These are phyloP conservation scores for Dynastes hyllus DNA, from an alignment of 2,888 invertebrate species.

Conservation along the genomic window DNA sequence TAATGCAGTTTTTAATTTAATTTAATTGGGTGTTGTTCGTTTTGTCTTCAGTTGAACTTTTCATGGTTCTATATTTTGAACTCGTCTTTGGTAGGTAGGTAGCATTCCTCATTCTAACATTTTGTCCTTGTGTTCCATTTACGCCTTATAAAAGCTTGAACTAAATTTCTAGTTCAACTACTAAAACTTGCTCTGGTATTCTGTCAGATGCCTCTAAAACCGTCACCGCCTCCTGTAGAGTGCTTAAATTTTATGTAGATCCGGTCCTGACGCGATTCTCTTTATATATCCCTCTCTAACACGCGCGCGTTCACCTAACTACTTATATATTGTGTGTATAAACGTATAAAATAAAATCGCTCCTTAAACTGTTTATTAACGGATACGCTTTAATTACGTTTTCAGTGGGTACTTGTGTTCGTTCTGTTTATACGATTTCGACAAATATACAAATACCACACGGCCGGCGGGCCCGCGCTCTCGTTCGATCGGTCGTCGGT, in stretches of 20 bases:
- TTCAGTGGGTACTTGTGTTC: conserved; percentile 45
- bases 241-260: neutral
- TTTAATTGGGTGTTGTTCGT: too few species aligned
- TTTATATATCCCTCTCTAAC: neutral
- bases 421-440: conserved; percentile 39
- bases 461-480: conserved; percentile 20
- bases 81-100: too few species aligned
- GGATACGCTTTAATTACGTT: conserved; percentile 41
- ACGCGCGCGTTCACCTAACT: neutral
- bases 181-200: too few species aligned
- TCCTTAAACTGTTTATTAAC: conserved; percentile 46
- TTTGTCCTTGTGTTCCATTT: too few species aligned
- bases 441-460: conserved; percentile 46
- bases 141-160: too few species aligned
- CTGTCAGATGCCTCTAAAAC: too few species aligned
- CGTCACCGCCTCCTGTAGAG: too few species aligned
- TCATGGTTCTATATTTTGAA: too few species aligned
- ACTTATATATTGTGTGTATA: conserved; percentile 29
- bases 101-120: too few species aligned
- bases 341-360: conserved; percentile 42
- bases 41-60: too few species aligned
- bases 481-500: conserved; percentile 13
- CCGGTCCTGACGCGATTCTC: conserved; percentile 3
- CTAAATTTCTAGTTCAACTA: too few species aligned
- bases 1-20: too few species aligned